Conservation (phyloP, 2,113 vertebrate genomes). For the Ahaetulla prasina region DNA sequence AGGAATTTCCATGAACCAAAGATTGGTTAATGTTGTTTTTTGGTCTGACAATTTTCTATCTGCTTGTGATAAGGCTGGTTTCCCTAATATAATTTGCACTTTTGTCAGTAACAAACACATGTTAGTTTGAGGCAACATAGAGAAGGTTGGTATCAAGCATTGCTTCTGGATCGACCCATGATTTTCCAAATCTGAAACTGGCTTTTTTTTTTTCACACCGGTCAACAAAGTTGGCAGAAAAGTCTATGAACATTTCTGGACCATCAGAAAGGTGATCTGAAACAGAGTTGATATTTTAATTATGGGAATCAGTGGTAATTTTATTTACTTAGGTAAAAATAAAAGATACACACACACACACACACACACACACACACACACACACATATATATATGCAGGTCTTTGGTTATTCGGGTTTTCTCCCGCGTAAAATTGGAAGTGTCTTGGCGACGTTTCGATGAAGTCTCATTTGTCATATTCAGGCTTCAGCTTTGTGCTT, state of each 20-base stretch:
- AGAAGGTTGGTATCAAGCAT: neutral
- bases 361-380: too few relatives aligned
- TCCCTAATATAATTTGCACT: neutral
- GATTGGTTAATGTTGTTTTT: neutral
- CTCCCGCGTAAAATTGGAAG: too few relatives aligned
- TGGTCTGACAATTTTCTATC: neutral
- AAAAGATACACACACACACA: too few relatives aligned
- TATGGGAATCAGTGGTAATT: conserved; percentile 13
- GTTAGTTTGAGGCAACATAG: neutral
- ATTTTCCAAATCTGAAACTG: neutral
- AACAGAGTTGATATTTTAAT: neutral
- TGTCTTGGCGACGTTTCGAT: too few relatives aligned
- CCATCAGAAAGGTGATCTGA: neutral
- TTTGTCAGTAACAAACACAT: neutral
- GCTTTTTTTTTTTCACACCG: neutral
- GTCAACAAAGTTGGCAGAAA: conserved; percentile 7
- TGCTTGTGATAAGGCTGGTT: neutral
- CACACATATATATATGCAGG: too few relatives aligned
- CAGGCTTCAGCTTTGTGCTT: too few relatives aligned
- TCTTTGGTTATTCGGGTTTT: too few relatives aligned
- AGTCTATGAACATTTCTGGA: neutral
- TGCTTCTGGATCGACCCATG: neutral
- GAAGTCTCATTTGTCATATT: too few relatives aligned
- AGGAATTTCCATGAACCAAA: neutral
- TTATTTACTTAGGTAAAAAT: neutral